Evolutionary conservation across 2,113 vertebrate species (phyloP).

Genomic region (Aptenodytes patagonicus): DNA sequence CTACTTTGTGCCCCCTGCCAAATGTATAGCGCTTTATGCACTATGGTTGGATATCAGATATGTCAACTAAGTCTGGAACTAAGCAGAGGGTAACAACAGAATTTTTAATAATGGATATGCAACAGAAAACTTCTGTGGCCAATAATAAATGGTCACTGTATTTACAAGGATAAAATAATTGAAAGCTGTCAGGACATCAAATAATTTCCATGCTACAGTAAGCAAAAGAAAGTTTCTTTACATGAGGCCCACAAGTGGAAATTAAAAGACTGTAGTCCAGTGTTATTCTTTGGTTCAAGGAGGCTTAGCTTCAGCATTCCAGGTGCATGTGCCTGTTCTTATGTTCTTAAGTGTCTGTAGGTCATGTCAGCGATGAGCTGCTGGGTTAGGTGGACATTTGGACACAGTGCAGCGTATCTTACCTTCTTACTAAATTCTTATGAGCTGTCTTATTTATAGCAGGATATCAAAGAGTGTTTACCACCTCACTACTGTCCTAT

Average conservation of each 20-base stretch:
- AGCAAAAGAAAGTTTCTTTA: neutral
- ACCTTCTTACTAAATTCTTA: neutral
- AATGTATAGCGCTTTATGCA: fast-evolving
- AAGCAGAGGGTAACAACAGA: neutral
- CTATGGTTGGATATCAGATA: neutral
- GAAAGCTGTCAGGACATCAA: neutral
- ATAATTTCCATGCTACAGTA: neutral
- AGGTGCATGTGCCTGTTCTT: neutral
- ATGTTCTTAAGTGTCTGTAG: neutral
- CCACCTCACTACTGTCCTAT: neutral
- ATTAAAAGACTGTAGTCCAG: neutral
- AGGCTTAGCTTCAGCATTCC: neutral
- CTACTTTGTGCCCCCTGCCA: neutral
- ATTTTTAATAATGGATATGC: neutral
- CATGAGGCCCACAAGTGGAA: neutral
- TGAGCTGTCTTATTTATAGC: neutral
- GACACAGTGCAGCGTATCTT: fast-evolving
- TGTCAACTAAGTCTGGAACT: neutral
- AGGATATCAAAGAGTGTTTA: neutral
- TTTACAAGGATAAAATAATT: neutral
- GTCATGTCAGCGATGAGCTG: neutral
- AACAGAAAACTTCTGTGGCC: neutral
- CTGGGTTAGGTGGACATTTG: neutral
- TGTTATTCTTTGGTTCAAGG: neutral
- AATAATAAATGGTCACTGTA: neutral